Evolutionary conservation across 2,888 invertebrate genomes (phyloP), one percentile per base, ranked within the genome.

Genomic region (Macrophya annulata): DNA sequence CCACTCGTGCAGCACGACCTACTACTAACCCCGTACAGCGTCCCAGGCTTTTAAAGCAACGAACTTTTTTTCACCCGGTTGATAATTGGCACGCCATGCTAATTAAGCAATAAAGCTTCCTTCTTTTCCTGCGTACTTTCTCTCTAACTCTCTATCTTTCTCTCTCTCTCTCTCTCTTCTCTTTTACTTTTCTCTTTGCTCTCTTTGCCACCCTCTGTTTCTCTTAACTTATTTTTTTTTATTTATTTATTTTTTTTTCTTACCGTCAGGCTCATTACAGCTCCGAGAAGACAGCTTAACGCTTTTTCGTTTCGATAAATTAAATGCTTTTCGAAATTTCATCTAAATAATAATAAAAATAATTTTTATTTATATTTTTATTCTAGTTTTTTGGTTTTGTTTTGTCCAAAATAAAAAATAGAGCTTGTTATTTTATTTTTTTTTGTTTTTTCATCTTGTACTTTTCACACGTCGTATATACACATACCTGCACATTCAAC

Each of bases 21-120:
- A 12, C 40, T n/a, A 31, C 40, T 40, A 40, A 40, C 62, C 55
- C 25, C 62, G n/a, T 25, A 31, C 31, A 31, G 21, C 81, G 51
- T 59, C 55, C 37, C 85, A 12, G 31, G 79, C 85, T 85, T 85
- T 85, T 48, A 85, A 85, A 85, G 79, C 79, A 65, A 77, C 65
- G 65, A 77, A 85, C 65, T 48, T 81, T 85, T 76, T 85, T 55
- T 25, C 45, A n/a, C 43, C 65, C 21, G 71, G 85, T 25, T 82
- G 81, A 81, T 85, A 81, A 82, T 85, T 85, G 81, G 85, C 79
- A 68, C 71, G 68, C 71, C 51, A n/a, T 85, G 85, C 85, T 85
- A 85, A 85, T 85, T 82, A 82, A 85, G 79, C 79, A 82, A 85
- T 85, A 82, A 85, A 85, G 43, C 76, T 85, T 68, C 74, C 84